Conservation (phyloP, 2,113 vertebrate species). For the Miniopterus natalensis region DNA sequence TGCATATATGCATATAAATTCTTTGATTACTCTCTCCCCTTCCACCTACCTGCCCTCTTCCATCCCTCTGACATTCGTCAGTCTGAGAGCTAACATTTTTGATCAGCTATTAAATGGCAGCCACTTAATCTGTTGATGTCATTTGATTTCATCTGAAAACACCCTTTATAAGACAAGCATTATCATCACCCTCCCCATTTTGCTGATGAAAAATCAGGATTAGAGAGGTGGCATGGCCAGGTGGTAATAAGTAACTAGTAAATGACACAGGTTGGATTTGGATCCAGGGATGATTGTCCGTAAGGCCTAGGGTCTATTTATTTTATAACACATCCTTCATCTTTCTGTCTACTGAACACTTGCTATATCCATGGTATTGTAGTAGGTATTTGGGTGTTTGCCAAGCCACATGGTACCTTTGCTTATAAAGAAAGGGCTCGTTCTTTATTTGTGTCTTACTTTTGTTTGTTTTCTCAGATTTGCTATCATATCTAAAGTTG, state of each 20-base stretch:
- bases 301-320: neutral
- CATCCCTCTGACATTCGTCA: no score
- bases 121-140: neutral
- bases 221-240: neutral
- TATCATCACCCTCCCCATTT: neutral
- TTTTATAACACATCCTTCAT: neutral
- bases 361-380: neutral
- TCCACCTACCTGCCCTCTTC: no score
- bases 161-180: neutral
- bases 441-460: neutral
- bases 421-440: neutral
- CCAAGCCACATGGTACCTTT: neutral
- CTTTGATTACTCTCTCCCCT: no score
- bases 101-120: neutral
- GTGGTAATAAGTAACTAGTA: neutral
- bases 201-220: constrained; percentile 2
- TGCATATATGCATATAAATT: no score
- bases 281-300: neutral
- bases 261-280: neutral
- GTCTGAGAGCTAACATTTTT: neutral
- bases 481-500: neutral
- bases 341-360: neutral
- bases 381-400: neutral
- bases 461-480: neutral
- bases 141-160: constrained; percentile 15